Percentiles rank a stretch among this genome's conserved stretches.
Conservation (phyloP, 2,888 invertebrate species). For the Xestoiulus laeticollis region DNA sequence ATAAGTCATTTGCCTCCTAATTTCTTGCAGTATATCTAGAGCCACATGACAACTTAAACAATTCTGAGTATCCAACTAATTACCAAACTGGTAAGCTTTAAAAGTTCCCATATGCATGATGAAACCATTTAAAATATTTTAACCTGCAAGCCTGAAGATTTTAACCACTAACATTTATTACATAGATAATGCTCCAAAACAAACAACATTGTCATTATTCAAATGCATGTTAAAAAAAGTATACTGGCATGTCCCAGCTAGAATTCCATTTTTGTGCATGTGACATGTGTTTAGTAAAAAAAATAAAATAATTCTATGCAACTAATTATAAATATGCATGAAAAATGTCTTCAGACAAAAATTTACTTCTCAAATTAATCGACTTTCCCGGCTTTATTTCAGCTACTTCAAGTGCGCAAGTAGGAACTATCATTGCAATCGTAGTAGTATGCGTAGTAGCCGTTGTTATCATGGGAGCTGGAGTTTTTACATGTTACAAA, state of each 20-base stretch:
- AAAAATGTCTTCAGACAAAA: neutral
- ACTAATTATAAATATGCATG: neutral
- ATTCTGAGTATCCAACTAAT: neutral
- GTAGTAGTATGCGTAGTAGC: conserved; percentile 48
- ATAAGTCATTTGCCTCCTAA: conserved; percentile 25
- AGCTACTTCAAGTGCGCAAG: conserved; percentile 17
- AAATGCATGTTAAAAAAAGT: neutral
- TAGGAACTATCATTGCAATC: conserved; percentile 48
- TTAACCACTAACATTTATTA: neutral
- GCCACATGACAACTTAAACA: conserved; percentile 29
- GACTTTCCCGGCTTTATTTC: neutral
- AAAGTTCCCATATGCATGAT: neutral
- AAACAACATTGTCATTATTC: neutral
- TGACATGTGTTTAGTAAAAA: neutral
- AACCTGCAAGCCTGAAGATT: neutral
- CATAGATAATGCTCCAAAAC: neutral
- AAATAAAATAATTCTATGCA: neutral
- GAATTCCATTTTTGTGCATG: neutral
- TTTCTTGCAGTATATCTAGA: conserved; percentile 24
- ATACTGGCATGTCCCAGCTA: conserved; percentile 4
- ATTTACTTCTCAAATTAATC: neutral
- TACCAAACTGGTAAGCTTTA: conserved; percentile 15
- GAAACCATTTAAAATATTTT: neutral
- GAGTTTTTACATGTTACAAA: conserved; percentile 45
- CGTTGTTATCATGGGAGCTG: conserved; percentile 45